A percentile compares a stretch with the other conserved stretches of the same genome.
Evolutionary conservation across 2,113 vertebrate species (phyloP).

Genomic region (Okapia johnstoni): DNA sequence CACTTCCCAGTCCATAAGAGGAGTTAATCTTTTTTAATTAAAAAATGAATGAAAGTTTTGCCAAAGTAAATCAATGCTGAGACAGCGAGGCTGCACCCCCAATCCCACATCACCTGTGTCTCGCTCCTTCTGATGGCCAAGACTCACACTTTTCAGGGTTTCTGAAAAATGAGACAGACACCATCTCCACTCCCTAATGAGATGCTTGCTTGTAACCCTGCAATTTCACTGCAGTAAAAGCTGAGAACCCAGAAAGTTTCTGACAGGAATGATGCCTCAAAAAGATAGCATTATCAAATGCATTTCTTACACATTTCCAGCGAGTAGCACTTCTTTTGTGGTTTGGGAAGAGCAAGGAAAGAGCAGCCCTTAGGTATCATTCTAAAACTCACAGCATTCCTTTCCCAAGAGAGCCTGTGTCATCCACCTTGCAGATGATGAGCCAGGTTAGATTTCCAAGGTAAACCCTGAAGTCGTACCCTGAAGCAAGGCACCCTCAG

Average conservation of each 20-base stretch:
- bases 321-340: neutral
- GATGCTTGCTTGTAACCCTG: neutral
- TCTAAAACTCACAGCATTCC: neutral
- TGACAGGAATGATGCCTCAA: neutral
- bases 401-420: neutral
- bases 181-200: neutral
- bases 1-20: neutral
- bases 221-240: neutral
- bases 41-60: neutral
- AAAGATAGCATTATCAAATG: neutral
- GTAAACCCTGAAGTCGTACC: neutral
- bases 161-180: neutral
- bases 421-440: neutral
- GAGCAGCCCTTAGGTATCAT: neutral
- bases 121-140: neutral
- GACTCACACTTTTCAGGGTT: rapidly evolving
- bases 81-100: neutral
- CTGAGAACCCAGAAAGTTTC: neutral
- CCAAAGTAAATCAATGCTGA: neutral
- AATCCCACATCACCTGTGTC: neutral
- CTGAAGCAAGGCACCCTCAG: neutral
- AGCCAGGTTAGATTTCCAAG: neutral
- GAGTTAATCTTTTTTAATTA: neutral
- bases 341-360: neutral
- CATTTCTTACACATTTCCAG: neutral